Conservation (phyloP, 2,888 invertebrate species). For the Muschampia plurimacula region DNA sequence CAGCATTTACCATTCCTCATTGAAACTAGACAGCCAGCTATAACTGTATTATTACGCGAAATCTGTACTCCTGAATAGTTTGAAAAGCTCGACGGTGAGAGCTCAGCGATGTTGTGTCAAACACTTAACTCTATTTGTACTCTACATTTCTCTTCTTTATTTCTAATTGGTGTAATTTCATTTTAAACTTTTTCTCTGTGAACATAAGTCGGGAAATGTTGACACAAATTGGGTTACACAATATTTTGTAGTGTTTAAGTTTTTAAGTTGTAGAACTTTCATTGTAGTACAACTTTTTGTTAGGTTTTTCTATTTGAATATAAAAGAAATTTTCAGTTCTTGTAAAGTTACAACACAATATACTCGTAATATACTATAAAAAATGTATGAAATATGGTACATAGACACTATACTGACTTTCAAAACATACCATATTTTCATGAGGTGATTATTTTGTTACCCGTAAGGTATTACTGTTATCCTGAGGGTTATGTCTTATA, state of each 20-base stretch:
- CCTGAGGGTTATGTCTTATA: no score
- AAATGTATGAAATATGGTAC: no score
- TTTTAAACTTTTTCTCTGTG: constrained; percentile 32
- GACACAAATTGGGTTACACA: background rate
- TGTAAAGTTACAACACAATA: no score
- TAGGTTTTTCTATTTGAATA: no score
- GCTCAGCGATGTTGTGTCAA: constrained; percentile 34
- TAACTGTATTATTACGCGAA: constrained; percentile 29
- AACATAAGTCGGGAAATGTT: background rate
- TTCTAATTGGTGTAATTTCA: constrained; percentile 36
- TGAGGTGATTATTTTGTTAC: no score
- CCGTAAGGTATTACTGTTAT: no score
- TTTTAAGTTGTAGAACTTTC: no score
- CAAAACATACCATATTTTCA: no score
- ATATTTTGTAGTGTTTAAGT: background rate
- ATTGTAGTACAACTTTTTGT: no score
- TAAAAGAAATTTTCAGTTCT: no score
- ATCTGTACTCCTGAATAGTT: constrained; percentile 27
- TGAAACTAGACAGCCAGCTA: background rate
- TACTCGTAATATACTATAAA: no score
- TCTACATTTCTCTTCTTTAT: constrained; percentile 36
- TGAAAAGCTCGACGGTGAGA: constrained; percentile 35
- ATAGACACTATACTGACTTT: no score
- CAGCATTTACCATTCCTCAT: background rate
- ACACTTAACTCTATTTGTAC: constrained; percentile 38